phyloP scores from a whole-genome alignment of 2,888 invertebrate species.

The Atherix ibis region DNA sequence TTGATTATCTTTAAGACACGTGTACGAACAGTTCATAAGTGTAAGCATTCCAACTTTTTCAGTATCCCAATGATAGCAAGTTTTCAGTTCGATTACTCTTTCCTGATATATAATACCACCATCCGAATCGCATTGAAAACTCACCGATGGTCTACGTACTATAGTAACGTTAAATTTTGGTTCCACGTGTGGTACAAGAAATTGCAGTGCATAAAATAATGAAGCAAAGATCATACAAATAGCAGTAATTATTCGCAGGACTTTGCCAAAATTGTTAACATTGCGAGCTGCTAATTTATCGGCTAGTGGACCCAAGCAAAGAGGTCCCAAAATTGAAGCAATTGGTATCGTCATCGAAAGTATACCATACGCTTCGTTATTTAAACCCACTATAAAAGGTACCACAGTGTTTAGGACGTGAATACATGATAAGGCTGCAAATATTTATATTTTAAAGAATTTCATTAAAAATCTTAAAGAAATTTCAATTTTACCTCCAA shows the following conservation, averaged over 20 bases:
- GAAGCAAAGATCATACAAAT: slow-evolving; percentile 49
- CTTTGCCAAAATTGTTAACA: slow-evolving; percentile 38
- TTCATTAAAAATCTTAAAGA: too few species aligned
- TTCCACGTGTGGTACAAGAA: slow-evolving; percentile 49
- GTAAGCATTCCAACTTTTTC: slow-evolving; percentile 47
- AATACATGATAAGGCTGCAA: slow-evolving; percentile 61
- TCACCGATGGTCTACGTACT: slow-evolving; percentile 40
- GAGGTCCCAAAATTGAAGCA: slow-evolving; percentile 61
- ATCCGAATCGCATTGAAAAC: slow-evolving; percentile 53
- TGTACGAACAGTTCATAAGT: slow-evolving; percentile 53
- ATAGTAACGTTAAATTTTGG: too few species aligned
- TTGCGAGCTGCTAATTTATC: slow-evolving; percentile 38
- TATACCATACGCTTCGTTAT: slow-evolving; percentile 54
- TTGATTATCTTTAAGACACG: slow-evolving; percentile 39
- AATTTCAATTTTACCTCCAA: slow-evolving; percentile 52
- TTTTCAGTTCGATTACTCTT: slow-evolving; percentile 47
- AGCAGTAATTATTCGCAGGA: slow-evolving; percentile 52
- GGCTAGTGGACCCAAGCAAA: slow-evolving; percentile 60
- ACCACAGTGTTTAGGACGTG: slow-evolving; percentile 64
- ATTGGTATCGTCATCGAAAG: slow-evolving; percentile 68
- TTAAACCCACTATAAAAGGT: slow-evolving; percentile 40
- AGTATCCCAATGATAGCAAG: slow-evolving; percentile 50
- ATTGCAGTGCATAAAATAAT: slow-evolving; percentile 48
- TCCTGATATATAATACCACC: slow-evolving; percentile 61
- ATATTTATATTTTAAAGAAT: slow-evolving; percentile 1